Conservation (phyloP, 2,888 invertebrate species). For the Apamea epomidion region DNA sequence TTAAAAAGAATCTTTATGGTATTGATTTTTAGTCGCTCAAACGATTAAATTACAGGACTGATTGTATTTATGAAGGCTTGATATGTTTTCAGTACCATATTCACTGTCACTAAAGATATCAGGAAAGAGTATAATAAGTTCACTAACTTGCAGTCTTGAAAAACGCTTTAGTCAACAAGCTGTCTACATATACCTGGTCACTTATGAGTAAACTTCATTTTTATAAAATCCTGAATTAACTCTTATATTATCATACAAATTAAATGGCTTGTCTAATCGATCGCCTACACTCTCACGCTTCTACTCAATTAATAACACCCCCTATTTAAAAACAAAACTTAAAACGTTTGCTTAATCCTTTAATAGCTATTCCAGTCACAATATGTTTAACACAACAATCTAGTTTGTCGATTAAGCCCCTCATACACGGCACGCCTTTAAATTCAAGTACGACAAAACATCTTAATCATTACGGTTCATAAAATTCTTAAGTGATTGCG, state of each 20-base stretch:
- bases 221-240: neutral
- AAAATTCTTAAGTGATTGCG: constrained; percentile 90
- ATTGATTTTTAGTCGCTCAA: constrained; percentile 15
- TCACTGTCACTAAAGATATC: neutral
- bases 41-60: neutral
- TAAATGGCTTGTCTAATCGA: neutral
- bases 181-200: neutral
- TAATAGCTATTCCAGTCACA: constrained; percentile 88
- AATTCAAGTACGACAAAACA: constrained; percentile 85
- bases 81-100: neutral
- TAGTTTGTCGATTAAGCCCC: constrained; percentile 69
- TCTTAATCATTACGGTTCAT: constrained; percentile 90
- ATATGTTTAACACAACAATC: constrained; percentile 83
- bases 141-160: neutral
- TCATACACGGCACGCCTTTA: constrained; percentile 75
- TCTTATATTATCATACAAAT: neutral
- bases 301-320: constrained; percentile 61
- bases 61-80: neutral
- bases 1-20: constrained; percentile 57
- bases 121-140: neutral
- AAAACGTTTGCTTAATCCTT: constrained; percentile 80
- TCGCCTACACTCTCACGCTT: constrained; percentile 46
- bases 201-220: neutral
- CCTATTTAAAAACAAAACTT: constrained; percentile 59
- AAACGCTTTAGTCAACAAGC: neutral